Evolutionary conservation across 2,797 vertebrate genomes (phyloP).

Genomic region (Bradypodion ventrale): DNA sequence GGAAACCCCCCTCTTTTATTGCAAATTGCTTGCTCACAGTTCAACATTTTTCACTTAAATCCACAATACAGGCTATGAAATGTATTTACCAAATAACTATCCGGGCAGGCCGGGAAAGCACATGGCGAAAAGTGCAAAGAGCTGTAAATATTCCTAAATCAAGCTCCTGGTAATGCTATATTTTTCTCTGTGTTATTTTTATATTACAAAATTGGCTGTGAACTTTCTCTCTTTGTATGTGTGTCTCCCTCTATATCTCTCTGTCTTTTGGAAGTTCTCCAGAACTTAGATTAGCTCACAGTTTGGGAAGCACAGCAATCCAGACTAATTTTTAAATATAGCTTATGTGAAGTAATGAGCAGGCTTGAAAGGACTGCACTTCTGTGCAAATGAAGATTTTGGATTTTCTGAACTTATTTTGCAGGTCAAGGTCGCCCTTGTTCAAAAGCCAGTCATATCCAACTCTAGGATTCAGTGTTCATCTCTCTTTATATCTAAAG

Average conservation of each 20-base stretch:
- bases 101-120: conserved; percentile 55
- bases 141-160: conserved; percentile 66
- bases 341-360: conserved; percentile 45
- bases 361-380: conserved; percentile 28
- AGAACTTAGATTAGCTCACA: conserved; percentile 36
- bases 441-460: too few species aligned
- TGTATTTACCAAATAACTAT: conserved; percentile 56
- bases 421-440: too few species aligned
- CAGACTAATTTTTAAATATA: conserved; percentile 8
- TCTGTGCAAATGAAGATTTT: not conserved
- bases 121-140: conserved; percentile 63
- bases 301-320: conserved; percentile 40
- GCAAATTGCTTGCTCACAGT: not conserved
- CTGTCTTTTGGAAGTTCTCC: conserved; percentile 57
- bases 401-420: conserved; percentile 50
- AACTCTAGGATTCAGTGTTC: too few species aligned
- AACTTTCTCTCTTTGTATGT: not conserved
- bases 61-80: not conserved
- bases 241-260: conserved; percentile 30
- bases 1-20: not conserved
- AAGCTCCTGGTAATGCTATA: conserved; percentile 59
- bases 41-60: not conserved
- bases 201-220: not conserved
- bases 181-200: conserved; percentile 56
- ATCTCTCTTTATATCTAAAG: too few species aligned